A percentile compares a stretch with the other conserved stretches of the same genome.
Conservation (phyloP, 1,140 invertebrate genomes). For the Papilio helenus region DNA sequence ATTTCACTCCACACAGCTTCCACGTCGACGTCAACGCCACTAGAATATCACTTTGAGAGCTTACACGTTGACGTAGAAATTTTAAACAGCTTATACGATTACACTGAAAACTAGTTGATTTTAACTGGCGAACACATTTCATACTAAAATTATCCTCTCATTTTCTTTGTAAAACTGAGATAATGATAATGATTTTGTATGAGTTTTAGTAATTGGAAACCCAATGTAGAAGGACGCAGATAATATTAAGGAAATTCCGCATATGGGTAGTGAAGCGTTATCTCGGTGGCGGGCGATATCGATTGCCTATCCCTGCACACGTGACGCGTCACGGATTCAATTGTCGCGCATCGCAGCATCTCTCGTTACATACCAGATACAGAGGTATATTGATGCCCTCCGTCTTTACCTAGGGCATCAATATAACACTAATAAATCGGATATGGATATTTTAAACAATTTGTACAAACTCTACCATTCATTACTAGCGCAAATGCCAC, state of each 20-base stretch:
- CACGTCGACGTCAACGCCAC: constrained; percentile 6
- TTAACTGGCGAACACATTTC: neutral
- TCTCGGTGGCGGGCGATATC: constrained; percentile 1
- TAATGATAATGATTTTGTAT: too few species aligned
- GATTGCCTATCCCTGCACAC: neutral
- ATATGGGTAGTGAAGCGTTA: neutral
- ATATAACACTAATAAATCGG: too few species aligned
- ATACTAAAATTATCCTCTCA: neutral
- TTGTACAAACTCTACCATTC: too few species aligned
- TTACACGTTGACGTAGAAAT: neutral
- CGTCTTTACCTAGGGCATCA: too few species aligned
- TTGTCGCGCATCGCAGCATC: constrained; percentile 26
- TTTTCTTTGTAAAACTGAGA: too few species aligned
- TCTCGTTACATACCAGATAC: neutral
- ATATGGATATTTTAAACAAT: too few species aligned
- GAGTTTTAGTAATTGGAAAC: too few species aligned
- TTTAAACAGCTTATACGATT: neutral
- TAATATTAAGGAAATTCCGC: neutral
- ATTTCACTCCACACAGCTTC: constrained; percentile 23
- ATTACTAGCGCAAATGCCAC: too few species aligned
- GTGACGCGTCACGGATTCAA: neutral
- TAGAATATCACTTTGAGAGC: neutral
- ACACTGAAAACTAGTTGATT: neutral
- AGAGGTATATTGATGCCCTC: neutral
- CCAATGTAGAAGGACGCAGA: neutral